A percentile compares a stretch with the other conserved stretches of the same genome.
These are phyloP conservation scores for Cheilosia variabilis DNA, from an alignment of 2,888 invertebrate species.

Conservation along the genomic window DNA sequence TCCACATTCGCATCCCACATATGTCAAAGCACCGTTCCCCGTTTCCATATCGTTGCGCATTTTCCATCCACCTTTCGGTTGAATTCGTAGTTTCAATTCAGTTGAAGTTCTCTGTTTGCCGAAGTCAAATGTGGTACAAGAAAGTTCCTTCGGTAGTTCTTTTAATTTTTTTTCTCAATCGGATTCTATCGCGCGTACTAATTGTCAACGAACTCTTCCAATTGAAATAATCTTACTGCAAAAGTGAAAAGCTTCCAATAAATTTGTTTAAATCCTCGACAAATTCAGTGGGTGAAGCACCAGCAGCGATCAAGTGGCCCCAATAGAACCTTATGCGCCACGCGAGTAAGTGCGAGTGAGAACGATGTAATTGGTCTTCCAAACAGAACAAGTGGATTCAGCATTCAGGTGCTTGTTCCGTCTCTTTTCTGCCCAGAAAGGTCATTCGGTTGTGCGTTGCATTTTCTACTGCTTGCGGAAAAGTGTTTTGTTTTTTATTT, in stretches of 20 bases:
- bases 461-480: conserved; percentile 12
- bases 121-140: conserved; percentile 36
- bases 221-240: neutral
- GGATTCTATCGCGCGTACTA: conserved; percentile 4
- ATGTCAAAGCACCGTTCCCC: conserved; percentile 48
- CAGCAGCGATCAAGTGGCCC: conserved; percentile 67
- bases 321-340: conserved; percentile 68
- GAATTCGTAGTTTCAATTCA: conserved; percentile 58
- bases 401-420: conserved; percentile 61
- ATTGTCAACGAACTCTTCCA: neutral
- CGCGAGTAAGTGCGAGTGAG: conserved; percentile 60
- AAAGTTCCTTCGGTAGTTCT: conserved; percentile 52
- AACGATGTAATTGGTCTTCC: conserved; percentile 16
- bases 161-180: conserved; percentile 33
- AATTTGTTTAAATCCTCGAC: conserved; percentile 13
- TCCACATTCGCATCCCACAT: conserved; percentile 15
- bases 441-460: conserved; percentile 61
- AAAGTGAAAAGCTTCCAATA: conserved; percentile 19
- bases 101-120: conserved; percentile 64
- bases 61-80: conserved; percentile 52
- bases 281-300: conserved; percentile 61
- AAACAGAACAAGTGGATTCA: conserved; percentile 70
- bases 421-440: conserved; percentile 67
- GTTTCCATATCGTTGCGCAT: conserved; percentile 23
- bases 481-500: neutral